A percentile compares a stretch with the other conserved stretches of the same genome.
Conservation (phyloP, 2,888 invertebrate species). For the Boloria selene region DNA sequence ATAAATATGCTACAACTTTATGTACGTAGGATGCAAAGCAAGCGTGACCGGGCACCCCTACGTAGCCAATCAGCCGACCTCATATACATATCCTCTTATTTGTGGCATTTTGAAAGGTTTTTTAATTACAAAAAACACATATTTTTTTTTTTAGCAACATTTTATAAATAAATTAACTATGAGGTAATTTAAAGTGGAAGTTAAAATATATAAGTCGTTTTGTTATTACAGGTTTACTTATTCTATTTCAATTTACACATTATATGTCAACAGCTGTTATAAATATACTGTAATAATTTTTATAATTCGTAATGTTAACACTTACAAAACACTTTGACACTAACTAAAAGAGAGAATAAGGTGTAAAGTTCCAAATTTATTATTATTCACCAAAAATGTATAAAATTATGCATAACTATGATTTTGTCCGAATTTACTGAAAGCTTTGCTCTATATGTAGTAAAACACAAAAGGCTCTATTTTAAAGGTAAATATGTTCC, state of each 20-base stretch:
- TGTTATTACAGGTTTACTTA: too few relatives aligned
- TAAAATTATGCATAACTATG: not conserved
- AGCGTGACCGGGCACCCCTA: constrained; percentile 45
- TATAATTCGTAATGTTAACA: too few relatives aligned
- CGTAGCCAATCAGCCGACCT: constrained; percentile 68
- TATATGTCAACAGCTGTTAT: too few relatives aligned
- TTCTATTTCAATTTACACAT: too few relatives aligned
- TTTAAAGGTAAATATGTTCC: constrained; percentile 27
- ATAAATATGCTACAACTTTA: too few relatives aligned
- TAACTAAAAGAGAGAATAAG: too few relatives aligned
- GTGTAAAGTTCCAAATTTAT: too few relatives aligned
- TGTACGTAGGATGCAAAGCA: too few relatives aligned
- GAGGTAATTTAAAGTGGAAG: not conserved
- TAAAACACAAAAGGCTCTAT: constrained; percentile 14
- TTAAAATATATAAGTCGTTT: not conserved
- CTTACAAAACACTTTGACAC: too few relatives aligned
- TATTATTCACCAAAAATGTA: not conserved
- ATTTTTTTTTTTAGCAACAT: too few relatives aligned
- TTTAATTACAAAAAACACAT: too few relatives aligned
- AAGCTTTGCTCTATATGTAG: not conserved
- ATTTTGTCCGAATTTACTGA: not conserved
- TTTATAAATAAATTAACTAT: not conserved
- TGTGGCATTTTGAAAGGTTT: constrained; percentile 19
- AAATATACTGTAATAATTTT: too few relatives aligned
- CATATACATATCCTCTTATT: constrained; percentile 46